phyloP scores from a whole-genome alignment of 2,888 invertebrate species.

The Phyllotreta striolata region DNA sequence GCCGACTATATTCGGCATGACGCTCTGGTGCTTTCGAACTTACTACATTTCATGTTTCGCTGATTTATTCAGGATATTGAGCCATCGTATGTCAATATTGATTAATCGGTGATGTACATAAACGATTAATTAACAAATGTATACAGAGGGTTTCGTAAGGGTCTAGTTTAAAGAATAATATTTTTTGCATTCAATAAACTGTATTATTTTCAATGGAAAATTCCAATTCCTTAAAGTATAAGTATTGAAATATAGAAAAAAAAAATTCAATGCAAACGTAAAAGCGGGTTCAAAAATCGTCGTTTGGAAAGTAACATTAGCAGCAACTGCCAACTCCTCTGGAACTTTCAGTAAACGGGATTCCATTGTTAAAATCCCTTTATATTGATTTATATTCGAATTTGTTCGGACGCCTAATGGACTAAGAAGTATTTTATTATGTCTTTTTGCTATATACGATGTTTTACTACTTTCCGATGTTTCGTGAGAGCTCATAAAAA shows the following conservation, averaged over 20 bases:
- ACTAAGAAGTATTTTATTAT: constrained; percentile 40
- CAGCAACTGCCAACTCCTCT: neutral
- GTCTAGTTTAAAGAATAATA: no score
- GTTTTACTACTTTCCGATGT: constrained; percentile 30
- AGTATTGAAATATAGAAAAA: neutral
- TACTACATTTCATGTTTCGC: constrained; percentile 24
- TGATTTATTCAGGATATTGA: constrained; percentile 22
- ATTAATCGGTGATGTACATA: neutral
- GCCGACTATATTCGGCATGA: constrained; percentile 31
- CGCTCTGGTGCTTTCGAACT: constrained; percentile 11
- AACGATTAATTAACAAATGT: neutral
- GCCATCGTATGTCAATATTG: constrained; percentile 15
- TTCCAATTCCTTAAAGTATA: no score
- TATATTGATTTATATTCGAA: constrained; percentile 37
- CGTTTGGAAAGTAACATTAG: neutral
- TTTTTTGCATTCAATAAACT: no score
- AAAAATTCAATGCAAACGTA: neutral
- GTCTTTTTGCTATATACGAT: constrained; percentile 31
- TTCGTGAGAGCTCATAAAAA: constrained; percentile 22
- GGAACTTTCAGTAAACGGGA: neutral
- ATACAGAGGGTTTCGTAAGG: no score
- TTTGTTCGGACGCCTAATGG: constrained; percentile 36
- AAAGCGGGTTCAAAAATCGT: no score
- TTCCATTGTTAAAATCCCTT: constrained; percentile 28
- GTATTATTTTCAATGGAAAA: no score